A percentile compares a stretch with the other conserved stretches of the same genome.
Evolutionary conservation across 53 echinoderm and acorn worm genomes (phyloP).

Genomic region (Apostichopus leukothele): DNA sequence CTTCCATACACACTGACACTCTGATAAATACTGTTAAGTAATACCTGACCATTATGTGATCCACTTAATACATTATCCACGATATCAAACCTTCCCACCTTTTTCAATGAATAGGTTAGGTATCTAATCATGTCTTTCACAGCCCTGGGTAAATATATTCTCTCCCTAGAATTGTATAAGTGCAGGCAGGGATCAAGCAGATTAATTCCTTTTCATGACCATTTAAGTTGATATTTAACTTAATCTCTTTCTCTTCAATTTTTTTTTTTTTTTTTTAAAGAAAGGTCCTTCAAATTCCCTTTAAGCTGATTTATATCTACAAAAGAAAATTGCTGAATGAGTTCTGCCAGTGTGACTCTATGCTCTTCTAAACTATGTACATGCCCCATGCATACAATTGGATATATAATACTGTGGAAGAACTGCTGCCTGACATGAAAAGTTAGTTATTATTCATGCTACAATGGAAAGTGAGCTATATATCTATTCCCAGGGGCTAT

Average conservation of each 20-base stretch:
- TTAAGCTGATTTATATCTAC: background rate
- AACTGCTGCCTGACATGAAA: background rate
- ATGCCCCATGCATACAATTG: background rate
- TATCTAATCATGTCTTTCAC: background rate
- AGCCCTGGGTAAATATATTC: background rate
- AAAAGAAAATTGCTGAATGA: background rate
- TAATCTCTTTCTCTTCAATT: background rate
- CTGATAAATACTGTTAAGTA: no score
- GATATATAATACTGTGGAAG: background rate
- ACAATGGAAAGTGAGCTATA: conserved; percentile 13
- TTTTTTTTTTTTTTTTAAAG: background rate
- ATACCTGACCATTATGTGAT: no score
- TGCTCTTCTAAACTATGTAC: background rate
- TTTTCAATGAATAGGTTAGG: no score
- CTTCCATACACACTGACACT: no score
- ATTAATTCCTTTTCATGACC: background rate
- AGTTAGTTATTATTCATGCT: conserved; percentile 1
- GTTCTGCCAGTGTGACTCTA: background rate
- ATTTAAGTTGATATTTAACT: conserved; percentile 1
- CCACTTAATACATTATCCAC: no score
- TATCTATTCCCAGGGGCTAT: conserved; percentile 35
- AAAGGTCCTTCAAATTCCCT: background rate
- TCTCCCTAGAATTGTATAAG: background rate
- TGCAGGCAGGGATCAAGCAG: background rate
- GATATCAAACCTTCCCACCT: no score